Evolutionary conservation across 2,113 vertebrate genomes (phyloP).

Genomic region (Xenopus laevis): DNA sequence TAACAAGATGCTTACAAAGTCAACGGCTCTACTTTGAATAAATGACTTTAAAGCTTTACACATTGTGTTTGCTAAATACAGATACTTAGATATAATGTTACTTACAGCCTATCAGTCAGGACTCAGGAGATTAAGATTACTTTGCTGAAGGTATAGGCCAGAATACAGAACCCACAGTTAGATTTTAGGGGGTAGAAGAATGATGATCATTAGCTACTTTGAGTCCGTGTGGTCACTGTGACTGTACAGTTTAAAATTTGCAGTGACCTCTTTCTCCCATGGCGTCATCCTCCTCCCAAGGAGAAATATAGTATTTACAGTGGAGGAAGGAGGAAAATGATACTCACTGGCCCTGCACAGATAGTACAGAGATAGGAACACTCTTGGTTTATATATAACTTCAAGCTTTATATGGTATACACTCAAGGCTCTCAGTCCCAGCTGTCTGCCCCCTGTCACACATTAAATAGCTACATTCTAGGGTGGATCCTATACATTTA

Average conservation of each 20-base stretch:
- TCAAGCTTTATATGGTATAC: slow-evolving; percentile 96
- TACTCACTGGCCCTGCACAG: slow-evolving; percentile 65
- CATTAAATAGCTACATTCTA: slow-evolving; percentile 45
- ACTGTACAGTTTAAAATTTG: slow-evolving; percentile 25
- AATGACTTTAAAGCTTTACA: too few relatives aligned
- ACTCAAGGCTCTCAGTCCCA: slow-evolving; percentile 67
- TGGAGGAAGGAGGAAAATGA: slow-evolving; percentile 55
- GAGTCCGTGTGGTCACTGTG: slow-evolving; percentile 25
- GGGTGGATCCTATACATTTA: slow-evolving; percentile 25
- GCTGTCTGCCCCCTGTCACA: slow-evolving; percentile 61
- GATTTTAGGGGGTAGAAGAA: not conserved
- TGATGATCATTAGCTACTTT: slow-evolving; percentile 1
- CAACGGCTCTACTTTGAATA: too few relatives aligned
- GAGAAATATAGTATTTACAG: slow-evolving; percentile 38
- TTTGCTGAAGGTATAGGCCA: not conserved
- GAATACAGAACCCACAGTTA: not conserved
- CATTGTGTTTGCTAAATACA: too few relatives aligned
- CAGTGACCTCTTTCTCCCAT: slow-evolving; percentile 34
- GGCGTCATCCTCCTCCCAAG: slow-evolving; percentile 30
- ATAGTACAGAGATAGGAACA: slow-evolving; percentile 58
- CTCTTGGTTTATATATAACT: slow-evolving; percentile 88
- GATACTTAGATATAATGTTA: too few relatives aligned
- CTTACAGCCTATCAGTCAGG: too few relatives aligned
- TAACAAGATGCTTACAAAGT: too few relatives aligned
- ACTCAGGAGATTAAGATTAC: too few relatives aligned